Percentiles rank a stretch among this genome's conserved stretches.
Conservation (phyloP, 2,113 vertebrate genomes). For the Myotis yumanensis region DNA sequence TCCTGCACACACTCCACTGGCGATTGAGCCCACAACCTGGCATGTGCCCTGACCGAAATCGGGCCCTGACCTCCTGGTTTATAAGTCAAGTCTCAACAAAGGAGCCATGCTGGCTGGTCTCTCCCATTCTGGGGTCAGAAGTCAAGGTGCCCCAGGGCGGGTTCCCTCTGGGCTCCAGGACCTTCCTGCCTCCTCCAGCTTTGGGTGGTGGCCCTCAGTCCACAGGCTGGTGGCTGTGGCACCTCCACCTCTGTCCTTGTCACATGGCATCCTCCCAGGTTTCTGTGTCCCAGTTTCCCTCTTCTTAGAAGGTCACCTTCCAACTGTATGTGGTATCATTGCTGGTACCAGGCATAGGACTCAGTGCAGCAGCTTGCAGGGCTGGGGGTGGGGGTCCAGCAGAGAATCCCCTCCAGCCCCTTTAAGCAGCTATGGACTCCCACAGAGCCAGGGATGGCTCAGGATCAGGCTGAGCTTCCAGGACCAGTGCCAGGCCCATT, state of each 20-base stretch:
- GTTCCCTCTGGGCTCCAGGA: not conserved
- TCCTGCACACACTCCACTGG: too few relatives aligned
- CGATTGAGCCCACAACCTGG: too few relatives aligned
- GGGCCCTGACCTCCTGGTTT: too few relatives aligned
- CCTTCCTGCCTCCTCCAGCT: not conserved
- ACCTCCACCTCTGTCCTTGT: accelerated
- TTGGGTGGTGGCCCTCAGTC: accelerated
- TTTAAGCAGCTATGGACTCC: not conserved
- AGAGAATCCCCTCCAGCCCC: not conserved
- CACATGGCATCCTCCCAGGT: accelerated
- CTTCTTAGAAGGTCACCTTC: not conserved
- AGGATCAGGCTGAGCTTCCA: not conserved
- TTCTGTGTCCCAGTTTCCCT: not conserved
- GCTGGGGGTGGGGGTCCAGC: too few relatives aligned
- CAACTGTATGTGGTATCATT: not conserved
- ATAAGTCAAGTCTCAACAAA: too few relatives aligned
- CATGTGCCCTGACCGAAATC: too few relatives aligned
- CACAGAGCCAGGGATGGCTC: not conserved
- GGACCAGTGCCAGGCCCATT: not conserved
- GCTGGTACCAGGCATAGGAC: not conserved
- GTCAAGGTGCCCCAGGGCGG: accelerated
- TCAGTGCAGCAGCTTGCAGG: not conserved
- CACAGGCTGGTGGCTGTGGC: not conserved
- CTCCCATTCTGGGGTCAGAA: not conserved
- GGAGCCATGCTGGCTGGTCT: too few relatives aligned